Evolutionary conservation across 2,113 vertebrate genomes (phyloP).

Genomic region (Amphiprion ocellaris): DNA sequence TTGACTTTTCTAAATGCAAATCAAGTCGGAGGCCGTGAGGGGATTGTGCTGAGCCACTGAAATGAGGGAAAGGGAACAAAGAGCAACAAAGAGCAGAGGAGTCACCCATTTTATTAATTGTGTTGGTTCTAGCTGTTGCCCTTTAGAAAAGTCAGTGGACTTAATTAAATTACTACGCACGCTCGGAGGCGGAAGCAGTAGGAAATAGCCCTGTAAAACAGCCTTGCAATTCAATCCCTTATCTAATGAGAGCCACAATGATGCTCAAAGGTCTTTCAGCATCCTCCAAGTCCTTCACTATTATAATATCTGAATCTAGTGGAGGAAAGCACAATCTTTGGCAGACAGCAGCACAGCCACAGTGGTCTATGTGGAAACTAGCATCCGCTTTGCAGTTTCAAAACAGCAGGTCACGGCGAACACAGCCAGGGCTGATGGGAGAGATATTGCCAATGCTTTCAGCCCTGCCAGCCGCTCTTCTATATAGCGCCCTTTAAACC

Average conservation of each 20-base stretch:
- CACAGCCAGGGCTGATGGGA: conserved; percentile 26
- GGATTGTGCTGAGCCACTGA: conserved; percentile 55
- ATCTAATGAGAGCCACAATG: conserved; percentile 49
- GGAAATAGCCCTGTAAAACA: conserved; percentile 47
- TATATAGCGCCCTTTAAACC: conserved; percentile 55
- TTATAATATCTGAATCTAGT: conserved; percentile 36
- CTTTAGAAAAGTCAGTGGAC: conserved; percentile 72
- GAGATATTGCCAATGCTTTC: conserved; percentile 19
- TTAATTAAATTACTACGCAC: conserved; percentile 78
- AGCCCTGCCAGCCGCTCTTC: conserved; percentile 19
- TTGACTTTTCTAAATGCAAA: conserved; percentile 76
- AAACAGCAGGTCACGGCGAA: conserved; percentile 3
- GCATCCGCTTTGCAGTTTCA: neutral
- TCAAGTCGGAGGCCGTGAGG: conserved; percentile 31
- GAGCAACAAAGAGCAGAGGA: conserved; percentile 70
- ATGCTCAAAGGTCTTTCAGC: conserved; percentile 50
- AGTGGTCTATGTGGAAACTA: neutral
- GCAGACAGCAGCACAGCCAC: neutral
- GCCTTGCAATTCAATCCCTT: conserved; percentile 16
- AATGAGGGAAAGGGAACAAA: conserved; percentile 63
- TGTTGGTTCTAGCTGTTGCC: conserved; percentile 73
- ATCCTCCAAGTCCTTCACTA: conserved; percentile 30
- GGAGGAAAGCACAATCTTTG: neutral
- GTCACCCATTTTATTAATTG: conserved; percentile 77
- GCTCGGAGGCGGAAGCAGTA: conserved; percentile 33